These are phyloP conservation scores for Phrynocephalus guinanensis DNA, from an alignment of 2,797 vertebrate species.

Conservation along the genomic window DNA sequence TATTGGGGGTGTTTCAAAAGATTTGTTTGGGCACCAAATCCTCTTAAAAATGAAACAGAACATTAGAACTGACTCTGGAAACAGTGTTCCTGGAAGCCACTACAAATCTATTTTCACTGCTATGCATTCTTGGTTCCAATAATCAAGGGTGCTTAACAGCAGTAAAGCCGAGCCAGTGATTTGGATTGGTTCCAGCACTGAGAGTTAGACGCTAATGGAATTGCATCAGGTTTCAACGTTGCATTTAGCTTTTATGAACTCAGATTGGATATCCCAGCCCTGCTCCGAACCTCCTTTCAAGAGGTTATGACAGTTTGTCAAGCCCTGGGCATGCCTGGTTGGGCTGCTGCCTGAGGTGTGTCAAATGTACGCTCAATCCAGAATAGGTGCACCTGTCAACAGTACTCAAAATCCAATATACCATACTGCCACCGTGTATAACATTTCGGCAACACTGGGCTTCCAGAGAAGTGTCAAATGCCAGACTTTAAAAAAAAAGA, in stretches of 20 bases:
- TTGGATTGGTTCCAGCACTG: slow-evolving; percentile 8
- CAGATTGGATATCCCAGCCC: slow-evolving; percentile 43
- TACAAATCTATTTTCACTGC: slow-evolving; percentile 55
- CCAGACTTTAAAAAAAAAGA: not conserved
- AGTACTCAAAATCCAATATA: slow-evolving; percentile 23
- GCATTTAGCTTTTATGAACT: slow-evolving; percentile 44
- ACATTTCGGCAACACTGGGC: not conserved
- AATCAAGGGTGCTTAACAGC: slow-evolving; percentile 46
- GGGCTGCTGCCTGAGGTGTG: not conserved
- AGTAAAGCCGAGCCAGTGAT: slow-evolving; percentile 44
- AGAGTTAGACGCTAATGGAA: slow-evolving; percentile 21
- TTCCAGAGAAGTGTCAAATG: not conserved
- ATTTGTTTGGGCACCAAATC: not conserved
- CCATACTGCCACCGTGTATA: slow-evolving; percentile 1
- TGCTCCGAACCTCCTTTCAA: slow-evolving; percentile 43
- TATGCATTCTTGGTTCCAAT: slow-evolving; percentile 45
- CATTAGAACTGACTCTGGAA: slow-evolving; percentile 12
- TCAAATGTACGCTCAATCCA: not conserved
- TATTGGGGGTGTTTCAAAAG: not conserved
- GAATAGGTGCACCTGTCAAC: not conserved
- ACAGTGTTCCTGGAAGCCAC: slow-evolving; percentile 47
- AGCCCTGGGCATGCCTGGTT: slow-evolving; percentile 13
- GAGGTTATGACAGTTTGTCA: slow-evolving; percentile 41
- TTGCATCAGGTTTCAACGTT: slow-evolving; percentile 67
- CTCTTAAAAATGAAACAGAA: not conserved